Percentiles rank a stretch among this genome's conserved stretches.
Evolutionary conservation across 2,113 vertebrate species (phyloP).

Genomic region (Lates calcarifer): DNA sequence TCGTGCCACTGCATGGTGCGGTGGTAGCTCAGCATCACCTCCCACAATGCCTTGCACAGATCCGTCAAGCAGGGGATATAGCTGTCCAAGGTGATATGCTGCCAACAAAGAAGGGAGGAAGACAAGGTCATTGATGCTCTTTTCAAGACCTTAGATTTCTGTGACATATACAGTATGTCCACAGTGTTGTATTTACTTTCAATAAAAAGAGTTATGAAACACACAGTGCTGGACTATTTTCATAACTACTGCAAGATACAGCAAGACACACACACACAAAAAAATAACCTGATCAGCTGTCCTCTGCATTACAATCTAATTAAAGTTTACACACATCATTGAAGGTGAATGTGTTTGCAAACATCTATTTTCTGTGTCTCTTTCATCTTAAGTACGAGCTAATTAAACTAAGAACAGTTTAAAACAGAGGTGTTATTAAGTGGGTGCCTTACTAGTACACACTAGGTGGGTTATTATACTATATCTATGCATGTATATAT

Average conservation of each 20-base stretch:
- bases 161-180: neutral
- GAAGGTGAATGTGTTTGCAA: conserved; percentile 35
- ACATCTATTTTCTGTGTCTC: conserved; percentile 19
- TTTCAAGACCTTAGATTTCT: neutral
- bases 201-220: neutral
- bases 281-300: neutral
- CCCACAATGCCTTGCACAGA: conserved; percentile 98
- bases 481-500: too few species aligned
- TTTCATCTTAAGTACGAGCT: conserved; percentile 33
- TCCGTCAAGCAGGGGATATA: conserved; percentile 98
- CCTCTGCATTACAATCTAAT: conserved; percentile 32
- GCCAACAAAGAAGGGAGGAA: conserved; percentile 35
- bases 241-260: conserved; percentile 9
- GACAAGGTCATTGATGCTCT: conserved; percentile 22
- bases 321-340: conserved; percentile 25
- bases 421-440: conserved; percentile 10
- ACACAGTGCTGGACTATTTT: neutral
- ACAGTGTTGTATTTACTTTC: neutral
- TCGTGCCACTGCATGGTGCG: conserved; percentile 98
- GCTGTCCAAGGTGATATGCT: conserved; percentile 98
- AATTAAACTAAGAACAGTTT: conserved; percentile 31
- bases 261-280: neutral
- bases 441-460: neutral
- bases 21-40: conserved; percentile 99
- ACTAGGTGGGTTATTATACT: neutral